These are phyloP conservation scores for Elephantulus edwardii DNA, from an alignment of 2,113 vertebrate species.

Conservation along the genomic window DNA sequence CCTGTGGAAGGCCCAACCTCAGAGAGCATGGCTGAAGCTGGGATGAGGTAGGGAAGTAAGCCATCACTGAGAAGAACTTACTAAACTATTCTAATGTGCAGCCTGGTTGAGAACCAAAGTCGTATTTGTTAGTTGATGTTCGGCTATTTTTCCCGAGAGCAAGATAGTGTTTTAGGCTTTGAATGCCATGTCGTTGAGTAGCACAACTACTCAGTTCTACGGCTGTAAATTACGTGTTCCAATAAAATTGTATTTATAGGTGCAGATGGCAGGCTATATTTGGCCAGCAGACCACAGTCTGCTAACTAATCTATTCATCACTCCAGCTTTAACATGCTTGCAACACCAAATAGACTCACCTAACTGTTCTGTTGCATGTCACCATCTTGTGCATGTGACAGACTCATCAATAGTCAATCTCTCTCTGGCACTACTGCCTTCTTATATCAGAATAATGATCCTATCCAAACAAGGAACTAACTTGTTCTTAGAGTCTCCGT, in stretches of 20 bases:
- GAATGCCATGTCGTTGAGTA: neutral
- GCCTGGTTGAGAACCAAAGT: neutral
- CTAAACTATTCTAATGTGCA: neutral
- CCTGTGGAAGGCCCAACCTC: neutral
- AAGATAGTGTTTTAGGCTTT: neutral
- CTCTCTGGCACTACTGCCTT: neutral
- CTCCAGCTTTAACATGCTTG: slow-evolving; percentile 12
- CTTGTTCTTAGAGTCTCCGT: slow-evolving; percentile 18
- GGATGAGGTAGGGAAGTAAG: neutral
- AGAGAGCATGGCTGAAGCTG: neutral
- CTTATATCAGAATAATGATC: slow-evolving; percentile 13
- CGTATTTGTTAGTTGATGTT: neutral
- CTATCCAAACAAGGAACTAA: slow-evolving; percentile 25
- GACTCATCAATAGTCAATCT: slow-evolving; percentile 50
- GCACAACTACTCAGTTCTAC: neutral
- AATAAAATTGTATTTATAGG: slow-evolving; percentile 63
- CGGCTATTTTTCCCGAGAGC: neutral
- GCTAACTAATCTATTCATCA: neutral
- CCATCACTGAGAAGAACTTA: neutral
- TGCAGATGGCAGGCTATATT: neutral
- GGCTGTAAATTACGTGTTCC: no score
- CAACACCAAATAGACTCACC: slow-evolving; percentile 20
- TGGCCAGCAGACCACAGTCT: neutral
- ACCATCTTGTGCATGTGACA: neutral
- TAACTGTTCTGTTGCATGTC: neutral